Evolutionary conservation across 2,888 invertebrate species (phyloP), one percentile per base, ranked within the genome.

Genomic region (Clistopyga incitator): DNA sequence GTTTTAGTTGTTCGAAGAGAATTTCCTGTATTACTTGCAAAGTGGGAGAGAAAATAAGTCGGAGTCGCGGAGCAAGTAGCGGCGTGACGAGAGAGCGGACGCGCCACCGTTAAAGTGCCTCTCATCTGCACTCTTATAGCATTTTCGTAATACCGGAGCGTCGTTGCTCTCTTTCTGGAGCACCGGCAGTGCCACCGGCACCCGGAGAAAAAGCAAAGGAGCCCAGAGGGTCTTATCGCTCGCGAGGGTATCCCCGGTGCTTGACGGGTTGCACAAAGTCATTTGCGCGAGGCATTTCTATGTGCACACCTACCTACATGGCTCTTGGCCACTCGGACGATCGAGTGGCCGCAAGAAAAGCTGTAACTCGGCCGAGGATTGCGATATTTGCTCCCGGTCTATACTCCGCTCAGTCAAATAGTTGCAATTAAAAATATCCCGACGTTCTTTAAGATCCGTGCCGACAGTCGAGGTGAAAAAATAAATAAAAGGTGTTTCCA

Each of bases 231-330:
- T 81, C 65, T 83, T 83, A 59, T 72, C 78, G 72, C 50, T 71
- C 75, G 75, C 59, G 65, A 61, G 68, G 70, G 70, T 81, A 70
- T 74, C 74, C 68, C 72, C 61, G 70, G 74, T 65, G 74, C 81
- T 74, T 81, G 70, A 67, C 77, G 68, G 79, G 79, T 84, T 82
- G 81, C 85, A 82, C 81, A 86, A 80, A 85, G 85, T 81, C 82
- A 84, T 85, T 85, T 86, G 76, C 79, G 76, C 85, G 59, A 75
- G 68, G 56, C 54, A 64, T 50, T 79, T 76, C 79, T 79, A 13
- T 15, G 23, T 54, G 25, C 56, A 3, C 23, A 54, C 13, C 79
- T 75, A 76, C 84, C 67, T 68, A 65, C 76, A 78, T 64, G 70
- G 34, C 70, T 45, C 42, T 56, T 54, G 54, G 54, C 42, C 54